A percentile compares a stretch with the other conserved stretches of the same genome.
phyloP scores from a whole-genome alignment of 2,113 vertebrate genomes.

The Phylloscopus whistleri region DNA sequence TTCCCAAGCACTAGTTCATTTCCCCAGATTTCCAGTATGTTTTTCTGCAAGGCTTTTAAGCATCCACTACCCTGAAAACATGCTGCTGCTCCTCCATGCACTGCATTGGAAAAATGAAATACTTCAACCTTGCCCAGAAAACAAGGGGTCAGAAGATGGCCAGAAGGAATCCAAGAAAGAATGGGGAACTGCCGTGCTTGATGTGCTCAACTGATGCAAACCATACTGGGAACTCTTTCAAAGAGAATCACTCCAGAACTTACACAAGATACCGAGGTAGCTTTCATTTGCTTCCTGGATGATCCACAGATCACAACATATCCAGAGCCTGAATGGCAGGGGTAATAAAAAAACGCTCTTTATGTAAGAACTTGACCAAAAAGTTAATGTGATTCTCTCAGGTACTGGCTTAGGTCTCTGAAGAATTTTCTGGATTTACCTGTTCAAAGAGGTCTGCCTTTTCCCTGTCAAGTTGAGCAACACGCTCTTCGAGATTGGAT shows the following conservation, averaged over 20 bases:
- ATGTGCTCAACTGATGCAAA: neutral
- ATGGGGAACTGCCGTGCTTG: neutral
- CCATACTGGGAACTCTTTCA: neutral
- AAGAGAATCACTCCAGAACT: neutral
- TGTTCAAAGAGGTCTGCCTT: constrained; percentile 43
- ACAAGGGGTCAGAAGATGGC: neutral
- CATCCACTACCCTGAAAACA: neutral
- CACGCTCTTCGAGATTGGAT: constrained; percentile 75
- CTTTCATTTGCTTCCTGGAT: neutral
- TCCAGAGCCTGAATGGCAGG: neutral
- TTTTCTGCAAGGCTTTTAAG: neutral
- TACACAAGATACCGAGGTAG: neutral
- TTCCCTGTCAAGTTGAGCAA: constrained; percentile 70
- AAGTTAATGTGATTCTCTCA: neutral
- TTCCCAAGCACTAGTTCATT: neutral
- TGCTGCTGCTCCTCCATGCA: neutral
- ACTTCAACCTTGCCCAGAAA: neutral
- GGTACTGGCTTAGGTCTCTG: neutral
- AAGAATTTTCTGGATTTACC: neutral
- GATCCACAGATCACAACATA: neutral
- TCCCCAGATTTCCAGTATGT: neutral
- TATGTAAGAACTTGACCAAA: neutral
- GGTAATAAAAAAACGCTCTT: neutral
- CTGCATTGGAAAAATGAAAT: neutral
- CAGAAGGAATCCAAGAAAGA: neutral